phyloP scores from a whole-genome alignment of 1,140 invertebrate genomes.

The Drosophila grimshawi region DNA sequence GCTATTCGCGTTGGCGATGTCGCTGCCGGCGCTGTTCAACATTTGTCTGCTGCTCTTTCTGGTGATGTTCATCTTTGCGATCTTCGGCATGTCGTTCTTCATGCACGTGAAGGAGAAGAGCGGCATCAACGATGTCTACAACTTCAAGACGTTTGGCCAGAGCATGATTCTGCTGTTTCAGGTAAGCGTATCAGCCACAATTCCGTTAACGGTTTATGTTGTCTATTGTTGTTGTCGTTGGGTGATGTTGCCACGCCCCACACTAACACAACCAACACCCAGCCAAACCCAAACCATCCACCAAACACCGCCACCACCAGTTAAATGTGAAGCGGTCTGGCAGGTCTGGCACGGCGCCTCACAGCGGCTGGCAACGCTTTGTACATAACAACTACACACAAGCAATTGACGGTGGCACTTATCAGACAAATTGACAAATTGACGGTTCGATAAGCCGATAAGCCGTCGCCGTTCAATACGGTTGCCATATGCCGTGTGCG shows the following conservation, averaged over 20 bases:
- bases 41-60: constrained; percentile 98
- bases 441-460: constrained; percentile 31
- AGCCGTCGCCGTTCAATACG: background rate
- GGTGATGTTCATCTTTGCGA: constrained; percentile 99
- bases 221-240: constrained; percentile 85
- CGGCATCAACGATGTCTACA: constrained; percentile 98
- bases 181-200: constrained; percentile 86
- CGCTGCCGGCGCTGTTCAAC: constrained; percentile 98
- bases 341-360: constrained; percentile 27
- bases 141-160: constrained; percentile 99
- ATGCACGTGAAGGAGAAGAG: constrained; percentile 98
- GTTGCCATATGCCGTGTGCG: constrained; percentile 28
- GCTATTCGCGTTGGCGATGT: constrained; percentile 98
- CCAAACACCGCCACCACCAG: constrained; percentile 14
- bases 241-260: constrained; percentile 80
- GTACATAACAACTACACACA: background rate
- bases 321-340: constrained; percentile 20
- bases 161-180: constrained; percentile 99
- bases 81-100: constrained; percentile 99
- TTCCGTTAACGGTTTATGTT: constrained; percentile 84
- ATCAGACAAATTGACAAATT: background rate
- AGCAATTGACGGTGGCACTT: background rate
- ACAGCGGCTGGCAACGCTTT: constrained; percentile 31
- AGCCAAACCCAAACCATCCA: constrained; percentile 6
- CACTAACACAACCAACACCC: constrained; percentile 10